Percentiles rank a stretch among this genome's conserved stretches.
Evolutionary conservation across 1,140 invertebrate species (phyloP).

Genomic region (Caenorhabditis remanei): DNA sequence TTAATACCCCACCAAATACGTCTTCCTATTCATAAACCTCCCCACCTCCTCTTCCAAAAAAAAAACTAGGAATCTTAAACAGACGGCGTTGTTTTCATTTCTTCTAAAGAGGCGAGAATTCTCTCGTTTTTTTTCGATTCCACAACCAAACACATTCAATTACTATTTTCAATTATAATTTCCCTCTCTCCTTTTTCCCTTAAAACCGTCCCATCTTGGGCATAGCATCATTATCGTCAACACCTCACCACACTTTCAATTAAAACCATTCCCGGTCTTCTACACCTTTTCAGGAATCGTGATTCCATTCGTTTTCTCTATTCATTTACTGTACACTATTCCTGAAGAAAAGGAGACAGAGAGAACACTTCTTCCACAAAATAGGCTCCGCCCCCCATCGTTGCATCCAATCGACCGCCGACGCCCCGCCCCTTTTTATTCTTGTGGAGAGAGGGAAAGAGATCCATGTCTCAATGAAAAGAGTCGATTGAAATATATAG

Average conservation of each 20-base stretch:
- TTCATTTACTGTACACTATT: slow-evolving; percentile 55
- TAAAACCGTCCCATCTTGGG: slow-evolving; percentile 39
- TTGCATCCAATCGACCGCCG: slow-evolving; percentile 29
- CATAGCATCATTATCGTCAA: slow-evolving; percentile 41
- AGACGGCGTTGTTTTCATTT: slow-evolving; percentile 4
- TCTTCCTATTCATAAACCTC: no score
- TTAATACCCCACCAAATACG: no score
- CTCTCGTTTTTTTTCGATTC: slow-evolving; percentile 1
- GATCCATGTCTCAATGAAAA: slow-evolving; percentile 10
- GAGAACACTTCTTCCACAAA: neutral
- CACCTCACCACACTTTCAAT: slow-evolving; percentile 15
- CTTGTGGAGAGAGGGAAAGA: neutral
- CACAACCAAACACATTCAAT: slow-evolving; percentile 45
- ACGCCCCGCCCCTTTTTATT: slow-evolving; percentile 10
- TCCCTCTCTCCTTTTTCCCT: neutral
- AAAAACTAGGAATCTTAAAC: slow-evolving; percentile 23
- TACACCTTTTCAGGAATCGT: neutral
- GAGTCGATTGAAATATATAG: slow-evolving; percentile 9
- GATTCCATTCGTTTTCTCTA: neutral
- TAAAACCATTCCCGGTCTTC: neutral
- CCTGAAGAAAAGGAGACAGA: no score
- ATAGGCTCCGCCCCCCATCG: slow-evolving; percentile 3
- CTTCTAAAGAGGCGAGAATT: slow-evolving; percentile 40
- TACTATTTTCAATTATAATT: slow-evolving; percentile 57
- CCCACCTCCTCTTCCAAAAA: neutral